Conservation (phyloP, 2,888 invertebrate genomes). For the Diachrysia chrysitis region DNA sequence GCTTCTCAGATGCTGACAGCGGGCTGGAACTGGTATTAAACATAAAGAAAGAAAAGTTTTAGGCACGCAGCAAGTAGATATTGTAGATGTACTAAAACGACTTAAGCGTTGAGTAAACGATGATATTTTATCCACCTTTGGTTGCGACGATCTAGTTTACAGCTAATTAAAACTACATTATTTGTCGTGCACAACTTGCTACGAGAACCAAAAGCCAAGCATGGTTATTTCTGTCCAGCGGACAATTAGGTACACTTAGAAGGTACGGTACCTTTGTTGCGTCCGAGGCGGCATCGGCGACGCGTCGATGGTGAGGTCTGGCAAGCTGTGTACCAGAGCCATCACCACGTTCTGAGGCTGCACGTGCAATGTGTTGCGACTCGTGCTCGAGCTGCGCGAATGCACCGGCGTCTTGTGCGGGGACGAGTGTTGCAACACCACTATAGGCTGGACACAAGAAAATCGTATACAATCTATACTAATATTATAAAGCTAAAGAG, state of each 20-base stretch:
- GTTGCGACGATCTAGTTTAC: too few relatives aligned
- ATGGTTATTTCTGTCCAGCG: too few relatives aligned
- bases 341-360: conserved; percentile 90
- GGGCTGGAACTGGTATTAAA: conserved; percentile 59
- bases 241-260: not conserved
- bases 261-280: conserved; percentile 24
- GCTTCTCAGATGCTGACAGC: conserved; percentile 75
- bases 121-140: too few relatives aligned
- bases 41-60: not conserved
- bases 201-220: too few relatives aligned
- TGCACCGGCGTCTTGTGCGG: conserved; percentile 48
- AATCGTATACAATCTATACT: too few relatives aligned
- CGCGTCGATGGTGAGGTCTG: conserved; percentile 89
- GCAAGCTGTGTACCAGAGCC: conserved; percentile 93
- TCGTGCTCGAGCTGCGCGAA: conserved; percentile 61
- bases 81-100: too few relatives aligned
- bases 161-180: too few relatives aligned
- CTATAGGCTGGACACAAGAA: conserved; percentile 41
- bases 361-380: conserved; percentile 90
- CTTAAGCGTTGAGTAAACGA: too few relatives aligned
- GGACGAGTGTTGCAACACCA: conserved; percentile 61
- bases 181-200: too few relatives aligned
- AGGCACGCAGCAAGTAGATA: not conserved
- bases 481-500: too few relatives aligned
- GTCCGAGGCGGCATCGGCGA: conserved; percentile 66